phyloP scores from a whole-genome alignment of 2,888 invertebrate species.

The Prostheceraeus crozeri region DNA sequence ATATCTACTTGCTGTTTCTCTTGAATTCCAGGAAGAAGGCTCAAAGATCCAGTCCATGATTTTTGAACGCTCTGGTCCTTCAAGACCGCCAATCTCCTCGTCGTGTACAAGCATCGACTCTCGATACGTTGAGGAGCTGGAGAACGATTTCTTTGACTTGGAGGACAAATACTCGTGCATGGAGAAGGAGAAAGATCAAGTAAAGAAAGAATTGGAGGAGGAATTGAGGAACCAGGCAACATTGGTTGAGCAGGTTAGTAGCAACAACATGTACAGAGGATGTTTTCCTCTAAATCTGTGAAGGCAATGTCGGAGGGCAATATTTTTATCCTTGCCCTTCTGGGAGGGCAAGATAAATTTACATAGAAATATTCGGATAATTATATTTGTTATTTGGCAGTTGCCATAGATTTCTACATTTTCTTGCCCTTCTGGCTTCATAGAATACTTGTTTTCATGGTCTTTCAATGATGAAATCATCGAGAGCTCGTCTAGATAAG shows the following conservation, averaged over 20 bases:
- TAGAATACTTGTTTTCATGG: too few species aligned
- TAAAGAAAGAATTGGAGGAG: conserved; percentile 66
- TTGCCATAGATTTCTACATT: too few species aligned
- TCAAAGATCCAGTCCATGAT: too few species aligned
- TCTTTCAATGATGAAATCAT: too few species aligned
- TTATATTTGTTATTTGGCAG: too few species aligned
- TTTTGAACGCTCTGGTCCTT: conserved; percentile 14
- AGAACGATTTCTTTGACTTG: conserved; percentile 35
- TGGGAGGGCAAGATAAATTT: too few species aligned
- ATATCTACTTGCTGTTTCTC: too few species aligned
- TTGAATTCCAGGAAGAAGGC: too few species aligned
- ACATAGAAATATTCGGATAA: too few species aligned
- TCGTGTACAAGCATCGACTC: conserved; percentile 36
- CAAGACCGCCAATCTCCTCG: conserved; percentile 1
- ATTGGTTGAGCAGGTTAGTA: conserved; percentile 63
- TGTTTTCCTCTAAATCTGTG: conserved; percentile 4
- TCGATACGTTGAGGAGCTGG: conserved; percentile 34
- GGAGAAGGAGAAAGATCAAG: conserved; percentile 60
- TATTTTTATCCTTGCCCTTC: neutral
- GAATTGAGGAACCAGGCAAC: conserved; percentile 66
- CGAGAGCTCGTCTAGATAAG: too few species aligned
- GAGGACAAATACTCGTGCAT: conserved; percentile 40
- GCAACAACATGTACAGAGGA: conserved; percentile 25
- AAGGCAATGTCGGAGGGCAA: neutral
- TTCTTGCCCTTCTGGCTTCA: too few species aligned